phyloP scores from a whole-genome alignment of 2,797 vertebrate genomes.

The Bradypus variegatus region DNA sequence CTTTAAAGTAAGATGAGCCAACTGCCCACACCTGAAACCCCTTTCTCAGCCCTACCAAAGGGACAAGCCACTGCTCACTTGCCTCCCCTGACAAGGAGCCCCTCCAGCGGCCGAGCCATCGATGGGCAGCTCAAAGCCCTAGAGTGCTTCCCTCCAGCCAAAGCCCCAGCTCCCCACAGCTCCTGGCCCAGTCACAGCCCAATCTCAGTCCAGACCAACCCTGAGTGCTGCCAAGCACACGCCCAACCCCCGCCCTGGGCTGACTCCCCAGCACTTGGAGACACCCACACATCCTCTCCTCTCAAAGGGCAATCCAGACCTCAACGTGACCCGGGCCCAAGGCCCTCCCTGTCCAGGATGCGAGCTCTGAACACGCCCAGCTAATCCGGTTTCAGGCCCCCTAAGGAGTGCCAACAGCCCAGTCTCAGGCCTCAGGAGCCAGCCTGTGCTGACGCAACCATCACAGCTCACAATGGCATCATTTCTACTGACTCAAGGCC shows the following conservation, averaged over 20 bases:
- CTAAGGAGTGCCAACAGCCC: not conserved
- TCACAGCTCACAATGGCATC: not conserved
- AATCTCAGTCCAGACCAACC: fast-evolving
- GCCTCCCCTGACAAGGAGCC: too few relatives aligned
- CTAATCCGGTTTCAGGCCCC: not conserved
- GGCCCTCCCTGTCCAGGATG: not conserved
- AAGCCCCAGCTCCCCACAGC: not conserved
- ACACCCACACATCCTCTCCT: fast-evolving
- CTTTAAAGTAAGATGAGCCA: fast-evolving
- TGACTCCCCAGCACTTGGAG: fast-evolving
- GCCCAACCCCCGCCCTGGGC: fast-evolving
- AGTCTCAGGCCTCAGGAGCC: not conserved
- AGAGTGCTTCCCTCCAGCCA: too few relatives aligned
- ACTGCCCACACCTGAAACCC: not conserved
- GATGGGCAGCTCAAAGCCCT: not conserved
- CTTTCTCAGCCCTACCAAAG: not conserved
- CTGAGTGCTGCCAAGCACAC: not conserved
- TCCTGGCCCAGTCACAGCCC: not conserved
- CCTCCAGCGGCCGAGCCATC: not conserved
- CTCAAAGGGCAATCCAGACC: not conserved
- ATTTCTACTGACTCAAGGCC: fast-evolving
- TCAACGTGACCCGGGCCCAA: not conserved
- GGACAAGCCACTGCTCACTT: not conserved
- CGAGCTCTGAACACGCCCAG: not conserved
- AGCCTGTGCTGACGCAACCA: fast-evolving